Conservation (phyloP, 2,797 vertebrate species). For the Coregonus sp. region DNA sequence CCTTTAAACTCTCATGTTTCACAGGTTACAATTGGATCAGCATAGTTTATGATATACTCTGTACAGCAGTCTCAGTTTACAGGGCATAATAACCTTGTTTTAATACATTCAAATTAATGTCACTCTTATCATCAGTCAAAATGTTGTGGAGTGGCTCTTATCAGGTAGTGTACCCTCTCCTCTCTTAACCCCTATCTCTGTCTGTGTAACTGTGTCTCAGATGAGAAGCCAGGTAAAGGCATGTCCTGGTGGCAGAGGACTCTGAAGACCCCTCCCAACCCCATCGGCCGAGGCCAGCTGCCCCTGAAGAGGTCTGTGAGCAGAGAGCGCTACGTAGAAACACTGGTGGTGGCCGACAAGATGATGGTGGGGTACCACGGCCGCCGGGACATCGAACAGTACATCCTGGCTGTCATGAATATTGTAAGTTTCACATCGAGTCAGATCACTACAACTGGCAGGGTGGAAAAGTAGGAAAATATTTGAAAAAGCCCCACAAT, state of each 20-base stretch:
- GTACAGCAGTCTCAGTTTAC: neutral
- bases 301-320: slow-evolving; percentile 94
- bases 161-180: too few relatives aligned
- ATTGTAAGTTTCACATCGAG: slow-evolving; percentile 96
- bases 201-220: slow-evolving; percentile 56
- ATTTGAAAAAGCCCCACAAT: neutral
- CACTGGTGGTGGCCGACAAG: slow-evolving; percentile 96
- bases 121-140: too few relatives aligned
- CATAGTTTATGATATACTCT: neutral
- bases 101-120: too few relatives aligned
- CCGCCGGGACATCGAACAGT: slow-evolving; percentile 94
- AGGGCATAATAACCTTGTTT: neutral
- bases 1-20: neutral
- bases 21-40: neutral
- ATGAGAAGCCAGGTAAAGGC: slow-evolving; percentile 92
- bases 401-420: slow-evolving; percentile 99
- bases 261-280: slow-evolving; percentile 84
- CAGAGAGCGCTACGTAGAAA: slow-evolving; percentile 95
- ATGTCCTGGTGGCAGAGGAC: slow-evolving; percentile 90
- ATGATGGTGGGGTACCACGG: slow-evolving; percentile 99
- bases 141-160: too few relatives aligned
- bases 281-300: slow-evolving; percentile 87
- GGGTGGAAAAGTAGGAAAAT: neutral
- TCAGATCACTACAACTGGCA: slow-evolving; percentile 38
- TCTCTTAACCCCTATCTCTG: too few relatives aligned